Conservation (phyloP, 2,113 vertebrate species). For the Mesoclemmys tuberculata region DNA sequence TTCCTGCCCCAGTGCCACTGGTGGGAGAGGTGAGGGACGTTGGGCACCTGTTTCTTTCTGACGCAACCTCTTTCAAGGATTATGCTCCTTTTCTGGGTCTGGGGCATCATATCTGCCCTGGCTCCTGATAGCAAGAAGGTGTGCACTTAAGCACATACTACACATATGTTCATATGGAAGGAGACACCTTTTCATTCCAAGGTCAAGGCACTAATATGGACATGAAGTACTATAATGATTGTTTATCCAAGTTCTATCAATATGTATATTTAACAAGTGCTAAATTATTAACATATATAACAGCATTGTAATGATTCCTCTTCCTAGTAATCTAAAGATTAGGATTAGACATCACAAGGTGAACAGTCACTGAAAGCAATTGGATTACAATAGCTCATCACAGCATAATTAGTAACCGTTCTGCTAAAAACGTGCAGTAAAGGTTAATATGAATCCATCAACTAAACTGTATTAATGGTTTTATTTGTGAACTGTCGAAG, state of each 20-base stretch:
- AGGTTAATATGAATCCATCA: conserved; percentile 48
- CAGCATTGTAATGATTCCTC: conserved; percentile 1
- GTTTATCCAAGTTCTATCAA: not conserved
- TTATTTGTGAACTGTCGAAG: conserved; percentile 45
- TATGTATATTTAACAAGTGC: not conserved
- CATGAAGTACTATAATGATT: not conserved
- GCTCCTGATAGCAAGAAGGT: not conserved
- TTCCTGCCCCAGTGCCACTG: not conserved
- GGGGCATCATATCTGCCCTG: fast-evolving
- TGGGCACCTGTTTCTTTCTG: not conserved
- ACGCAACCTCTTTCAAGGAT: not conserved
- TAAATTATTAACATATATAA: not conserved
- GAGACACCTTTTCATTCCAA: not conserved
- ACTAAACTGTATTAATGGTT: conserved; percentile 36
- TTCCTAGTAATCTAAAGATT: conserved; percentile 48
- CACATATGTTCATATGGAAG: not conserved
- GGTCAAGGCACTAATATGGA: not conserved
- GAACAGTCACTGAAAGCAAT: conserved; percentile 25
- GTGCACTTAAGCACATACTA: not conserved
- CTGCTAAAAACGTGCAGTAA: conserved; percentile 8
- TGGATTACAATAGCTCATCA: not conserved
- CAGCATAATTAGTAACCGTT: conserved; percentile 52
- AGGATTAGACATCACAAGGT: not conserved
- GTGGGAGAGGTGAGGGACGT: not conserved
- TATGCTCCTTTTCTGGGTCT: not conserved